Conservation (phyloP, 2,113 vertebrate genomes). For the Tetrax tetrax region DNA sequence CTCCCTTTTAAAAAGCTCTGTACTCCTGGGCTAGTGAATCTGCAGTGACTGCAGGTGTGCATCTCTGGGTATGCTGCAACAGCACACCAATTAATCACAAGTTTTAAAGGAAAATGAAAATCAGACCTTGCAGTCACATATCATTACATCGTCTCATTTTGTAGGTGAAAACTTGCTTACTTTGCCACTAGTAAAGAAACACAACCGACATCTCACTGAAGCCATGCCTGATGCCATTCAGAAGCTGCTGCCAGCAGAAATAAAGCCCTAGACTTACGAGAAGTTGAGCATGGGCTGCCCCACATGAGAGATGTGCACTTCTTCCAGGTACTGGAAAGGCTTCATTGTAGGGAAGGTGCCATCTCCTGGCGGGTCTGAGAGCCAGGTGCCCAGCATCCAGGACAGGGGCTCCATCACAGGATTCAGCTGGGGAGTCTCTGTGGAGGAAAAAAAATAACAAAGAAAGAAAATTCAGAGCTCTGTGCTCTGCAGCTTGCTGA, state of each 20-base stretch:
- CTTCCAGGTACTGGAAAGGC: constrained; percentile 90
- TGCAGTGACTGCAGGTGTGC: not conserved
- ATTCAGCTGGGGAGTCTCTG: constrained; percentile 81
- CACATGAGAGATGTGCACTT: constrained; percentile 87
- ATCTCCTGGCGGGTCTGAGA: constrained; percentile 86
- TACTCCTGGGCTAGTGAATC: not conserved
- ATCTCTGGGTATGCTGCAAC: not conserved
- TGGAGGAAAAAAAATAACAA: not conserved
- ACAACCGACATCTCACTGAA: not conserved
- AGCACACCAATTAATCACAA: not conserved
- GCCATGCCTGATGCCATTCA: not conserved
- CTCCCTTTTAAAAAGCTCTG: not conserved
- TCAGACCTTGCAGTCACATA: not conserved
- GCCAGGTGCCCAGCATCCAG: constrained; percentile 95
- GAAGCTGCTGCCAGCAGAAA: not conserved
- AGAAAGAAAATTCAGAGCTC: not conserved
- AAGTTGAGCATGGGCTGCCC: constrained; percentile 95
- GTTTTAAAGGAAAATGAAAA: not conserved
- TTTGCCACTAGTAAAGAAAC: not conserved
- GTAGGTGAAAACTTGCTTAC: not conserved
- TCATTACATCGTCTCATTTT: no score
- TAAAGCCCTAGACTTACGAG: constrained; percentile 75
- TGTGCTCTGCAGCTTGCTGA: not conserved
- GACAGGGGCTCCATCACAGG: constrained; percentile 85
- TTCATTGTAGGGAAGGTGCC: constrained; percentile 85